These are phyloP conservation scores for Formica exsecta DNA, from an alignment of 1,140 invertebrate genomes.

Conservation along the genomic window DNA sequence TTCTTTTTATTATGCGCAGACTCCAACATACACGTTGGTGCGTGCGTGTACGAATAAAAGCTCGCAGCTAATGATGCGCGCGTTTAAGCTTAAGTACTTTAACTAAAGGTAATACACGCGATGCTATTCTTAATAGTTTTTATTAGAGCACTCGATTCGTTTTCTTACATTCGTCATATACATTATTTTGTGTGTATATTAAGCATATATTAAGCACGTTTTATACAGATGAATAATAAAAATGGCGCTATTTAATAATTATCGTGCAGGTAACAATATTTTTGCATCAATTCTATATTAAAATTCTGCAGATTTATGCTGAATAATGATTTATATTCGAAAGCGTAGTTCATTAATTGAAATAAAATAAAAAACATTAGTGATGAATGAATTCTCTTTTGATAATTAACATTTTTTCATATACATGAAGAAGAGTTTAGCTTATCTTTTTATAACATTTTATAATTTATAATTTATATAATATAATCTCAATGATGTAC, in stretches of 20 bases:
- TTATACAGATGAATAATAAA: not conserved
- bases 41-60: not conserved
- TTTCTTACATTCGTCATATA: not conserved
- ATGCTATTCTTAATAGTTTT: slow-evolving; percentile 16
- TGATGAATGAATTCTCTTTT: too few relatives aligned
- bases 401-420: too few relatives aligned
- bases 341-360: too few relatives aligned
- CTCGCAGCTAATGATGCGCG: slow-evolving; percentile 10
- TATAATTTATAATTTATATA: too few relatives aligned
- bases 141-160: not conserved
- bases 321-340: too few relatives aligned
- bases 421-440: too few relatives aligned
- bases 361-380: too few relatives aligned
- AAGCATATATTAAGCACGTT: not conserved
- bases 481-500: too few relatives aligned
- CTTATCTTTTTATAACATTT: too few relatives aligned
- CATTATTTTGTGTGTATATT: not conserved
- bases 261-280: not conserved
- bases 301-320: too few relatives aligned
- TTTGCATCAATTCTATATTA: too few relatives aligned
- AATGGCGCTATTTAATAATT: not conserved
- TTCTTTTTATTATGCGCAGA: slow-evolving; percentile 25
- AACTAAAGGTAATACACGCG: slow-evolving; percentile 43
- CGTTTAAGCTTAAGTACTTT: slow-evolving; percentile 38
- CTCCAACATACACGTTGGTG: not conserved